Evolutionary conservation across 2,113 vertebrate genomes (phyloP).

Genomic region (Nothocercus nigrocapillus): DNA sequence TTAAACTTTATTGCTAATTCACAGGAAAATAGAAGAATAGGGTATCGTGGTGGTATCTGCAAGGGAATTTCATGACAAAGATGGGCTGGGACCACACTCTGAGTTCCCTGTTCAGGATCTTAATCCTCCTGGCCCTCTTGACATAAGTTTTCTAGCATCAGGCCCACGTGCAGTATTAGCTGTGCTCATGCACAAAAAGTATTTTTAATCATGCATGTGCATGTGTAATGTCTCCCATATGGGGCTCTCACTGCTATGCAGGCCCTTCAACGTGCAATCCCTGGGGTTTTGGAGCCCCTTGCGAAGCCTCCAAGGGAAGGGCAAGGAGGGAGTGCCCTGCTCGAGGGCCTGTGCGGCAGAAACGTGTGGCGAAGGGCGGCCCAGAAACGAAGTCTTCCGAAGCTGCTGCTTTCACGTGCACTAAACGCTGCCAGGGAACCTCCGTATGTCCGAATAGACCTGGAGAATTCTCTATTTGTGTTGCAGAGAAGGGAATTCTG

Average conservation of each 20-base stretch:
- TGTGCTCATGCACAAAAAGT: not conserved
- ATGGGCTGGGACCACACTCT: not conserved
- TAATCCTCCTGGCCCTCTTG: not conserved
- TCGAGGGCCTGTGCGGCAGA: fast-evolving
- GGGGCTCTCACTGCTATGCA: not conserved
- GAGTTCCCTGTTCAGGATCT: not conserved
- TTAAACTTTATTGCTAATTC: not conserved
- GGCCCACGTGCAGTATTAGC: not conserved
- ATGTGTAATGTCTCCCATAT: not conserved
- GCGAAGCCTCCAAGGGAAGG: not conserved
- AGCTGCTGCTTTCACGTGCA: not conserved
- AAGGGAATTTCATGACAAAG: not conserved
- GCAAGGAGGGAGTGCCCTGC: fast-evolving
- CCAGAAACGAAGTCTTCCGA: not conserved
- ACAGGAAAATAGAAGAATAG: not conserved
- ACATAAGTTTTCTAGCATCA: not conserved
- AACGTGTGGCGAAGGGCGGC: not conserved
- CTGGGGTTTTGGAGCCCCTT: not conserved
- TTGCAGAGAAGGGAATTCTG: not conserved
- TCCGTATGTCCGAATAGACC: not conserved
- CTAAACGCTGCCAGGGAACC: not conserved
- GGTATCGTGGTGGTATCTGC: not conserved
- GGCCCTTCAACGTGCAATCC: not conserved
- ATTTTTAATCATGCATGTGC: not conserved
- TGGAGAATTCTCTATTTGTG: not conserved